phyloP scores from a whole-genome alignment of 2,797 vertebrate genomes.

The Platyrinchus mystaceus region DNA sequence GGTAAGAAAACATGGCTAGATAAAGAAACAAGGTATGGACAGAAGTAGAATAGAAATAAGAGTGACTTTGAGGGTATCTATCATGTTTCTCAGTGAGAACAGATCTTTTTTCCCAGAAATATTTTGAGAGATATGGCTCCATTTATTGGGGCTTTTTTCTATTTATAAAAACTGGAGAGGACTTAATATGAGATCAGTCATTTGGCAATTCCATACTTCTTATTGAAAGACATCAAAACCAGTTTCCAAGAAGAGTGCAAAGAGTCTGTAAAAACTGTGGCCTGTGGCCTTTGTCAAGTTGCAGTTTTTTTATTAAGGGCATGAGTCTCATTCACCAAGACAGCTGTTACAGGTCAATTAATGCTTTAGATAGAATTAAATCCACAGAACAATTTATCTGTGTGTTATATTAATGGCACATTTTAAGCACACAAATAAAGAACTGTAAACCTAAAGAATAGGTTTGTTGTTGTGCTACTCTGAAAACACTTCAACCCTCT shows the following conservation, averaged over 20 bases:
- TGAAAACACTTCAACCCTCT: neutral
- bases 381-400: neutral
- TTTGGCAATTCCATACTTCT: neutral
- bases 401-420: neutral
- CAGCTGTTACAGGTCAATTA: neutral
- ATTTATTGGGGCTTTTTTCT: neutral
- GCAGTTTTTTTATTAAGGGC: neutral
- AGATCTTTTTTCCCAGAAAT: neutral
- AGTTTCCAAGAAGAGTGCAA: neutral
- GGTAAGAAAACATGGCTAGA: neutral
- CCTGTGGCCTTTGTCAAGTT: neutral
- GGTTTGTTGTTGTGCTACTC: neutral
- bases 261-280: neutral
- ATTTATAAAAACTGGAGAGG: neutral
- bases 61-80: neutral
- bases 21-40: neutral
- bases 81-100: neutral
- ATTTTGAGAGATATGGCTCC: neutral
- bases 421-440: neutral
- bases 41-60: neutral
- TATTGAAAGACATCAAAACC: neutral
- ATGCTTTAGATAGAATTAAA: neutral
- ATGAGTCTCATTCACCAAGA: neutral
- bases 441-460: neutral
- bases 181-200: neutral